phyloP scores from a whole-genome alignment of 1,140 invertebrate species.

The Drosophila takahashii region DNA sequence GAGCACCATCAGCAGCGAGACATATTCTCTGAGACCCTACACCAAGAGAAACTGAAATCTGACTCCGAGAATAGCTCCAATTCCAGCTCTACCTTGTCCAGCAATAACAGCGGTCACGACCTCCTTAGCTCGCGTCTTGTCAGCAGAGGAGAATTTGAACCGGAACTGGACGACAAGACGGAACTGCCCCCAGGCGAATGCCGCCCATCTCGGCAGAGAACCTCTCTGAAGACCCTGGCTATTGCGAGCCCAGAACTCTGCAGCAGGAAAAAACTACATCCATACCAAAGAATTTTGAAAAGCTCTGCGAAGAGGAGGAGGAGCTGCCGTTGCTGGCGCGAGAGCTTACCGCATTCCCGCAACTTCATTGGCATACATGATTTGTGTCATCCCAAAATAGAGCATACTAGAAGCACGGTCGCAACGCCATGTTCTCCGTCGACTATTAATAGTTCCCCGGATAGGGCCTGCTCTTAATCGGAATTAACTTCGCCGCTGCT shows the following conservation, averaged over 20 bases:
- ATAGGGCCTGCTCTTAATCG: slow-evolving; percentile 68
- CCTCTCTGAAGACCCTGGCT: slow-evolving; percentile 91
- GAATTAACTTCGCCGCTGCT: slow-evolving; percentile 36
- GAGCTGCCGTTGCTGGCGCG: slow-evolving; percentile 35
- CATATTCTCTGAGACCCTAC: slow-evolving; percentile 53
- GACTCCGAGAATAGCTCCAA: slow-evolving; percentile 69
- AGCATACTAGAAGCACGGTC: slow-evolving; percentile 22
- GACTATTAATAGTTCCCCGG: slow-evolving; percentile 68
- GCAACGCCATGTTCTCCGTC: slow-evolving; percentile 49
- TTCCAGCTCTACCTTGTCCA: slow-evolving; percentile 47
- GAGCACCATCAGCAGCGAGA: slow-evolving; percentile 42
- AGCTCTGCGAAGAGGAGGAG: slow-evolving; percentile 81
- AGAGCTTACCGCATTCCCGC: slow-evolving; percentile 54
- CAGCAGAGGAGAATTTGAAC: not conserved
- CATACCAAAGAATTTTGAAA: slow-evolving; percentile 85
- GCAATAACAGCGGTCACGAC: slow-evolving; percentile 66
- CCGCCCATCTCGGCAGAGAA: slow-evolving; percentile 88
- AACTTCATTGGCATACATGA: slow-evolving; percentile 58
- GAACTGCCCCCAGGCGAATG: slow-evolving; percentile 28
- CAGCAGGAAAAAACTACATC: slow-evolving; percentile 84
- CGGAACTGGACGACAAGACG: slow-evolving; percentile 18
- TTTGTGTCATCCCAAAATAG: slow-evolving; percentile 82
- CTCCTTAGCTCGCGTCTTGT: slow-evolving; percentile 50
- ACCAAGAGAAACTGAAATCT: slow-evolving; percentile 59
- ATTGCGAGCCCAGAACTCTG: slow-evolving; percentile 87